Conservation (phyloP, 2,113 vertebrate genomes). For the Petrocephalus microphthalmus region DNA sequence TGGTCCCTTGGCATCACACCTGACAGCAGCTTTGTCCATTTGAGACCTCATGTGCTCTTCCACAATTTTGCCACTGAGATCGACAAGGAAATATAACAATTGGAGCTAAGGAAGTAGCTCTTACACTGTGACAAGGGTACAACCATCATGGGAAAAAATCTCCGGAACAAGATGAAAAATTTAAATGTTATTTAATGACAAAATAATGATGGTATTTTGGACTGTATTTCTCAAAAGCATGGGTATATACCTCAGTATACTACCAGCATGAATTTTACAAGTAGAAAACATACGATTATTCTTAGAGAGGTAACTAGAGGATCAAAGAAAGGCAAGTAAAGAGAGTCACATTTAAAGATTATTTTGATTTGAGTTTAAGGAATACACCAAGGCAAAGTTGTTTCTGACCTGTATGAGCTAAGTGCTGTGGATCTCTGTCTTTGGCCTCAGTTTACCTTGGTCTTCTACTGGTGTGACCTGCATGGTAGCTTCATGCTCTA, state of each 20-base stretch:
- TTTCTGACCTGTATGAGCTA: neutral
- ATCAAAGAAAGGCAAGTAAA: neutral
- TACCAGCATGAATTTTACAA: slow-evolving; percentile 5
- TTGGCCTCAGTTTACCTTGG: neutral
- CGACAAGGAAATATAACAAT: neutral
- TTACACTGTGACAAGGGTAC: neutral
- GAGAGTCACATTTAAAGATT: neutral
- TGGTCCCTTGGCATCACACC: neutral
- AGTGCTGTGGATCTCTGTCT: neutral
- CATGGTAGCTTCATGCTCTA: neutral
- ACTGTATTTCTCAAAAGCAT: neutral
- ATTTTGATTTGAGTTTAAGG: neutral
- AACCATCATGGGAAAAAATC: neutral
- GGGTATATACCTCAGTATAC: neutral
- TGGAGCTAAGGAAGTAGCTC: neutral
- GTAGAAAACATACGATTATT: neutral
- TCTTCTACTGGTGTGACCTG: neutral
- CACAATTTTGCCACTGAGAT: neutral
- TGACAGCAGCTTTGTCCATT: neutral
- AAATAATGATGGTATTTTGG: neutral
- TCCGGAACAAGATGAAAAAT: neutral
- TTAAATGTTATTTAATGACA: neutral
- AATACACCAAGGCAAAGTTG: neutral
- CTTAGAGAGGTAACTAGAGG: neutral
- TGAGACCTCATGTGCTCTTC: neutral